phyloP scores from a whole-genome alignment of 2,113 vertebrate genomes.

The Aviceda subcristata region DNA sequence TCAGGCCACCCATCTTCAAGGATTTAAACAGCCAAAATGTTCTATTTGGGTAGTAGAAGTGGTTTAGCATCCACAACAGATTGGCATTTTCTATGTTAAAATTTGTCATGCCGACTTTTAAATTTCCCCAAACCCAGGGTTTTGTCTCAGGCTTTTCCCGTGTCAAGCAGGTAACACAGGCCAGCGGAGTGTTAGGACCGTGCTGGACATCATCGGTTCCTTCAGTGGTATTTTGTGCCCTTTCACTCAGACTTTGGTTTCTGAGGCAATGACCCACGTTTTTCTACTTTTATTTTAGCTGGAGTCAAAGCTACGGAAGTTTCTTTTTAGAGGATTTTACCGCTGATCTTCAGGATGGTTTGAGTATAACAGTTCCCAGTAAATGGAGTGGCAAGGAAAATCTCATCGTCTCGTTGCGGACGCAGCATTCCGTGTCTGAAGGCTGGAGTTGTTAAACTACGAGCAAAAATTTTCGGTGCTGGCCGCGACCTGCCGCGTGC shows the following conservation, averaged over 20 bases:
- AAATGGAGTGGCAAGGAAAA: not conserved
- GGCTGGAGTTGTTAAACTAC: not conserved
- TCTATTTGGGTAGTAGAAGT: not conserved
- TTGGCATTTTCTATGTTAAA: not conserved
- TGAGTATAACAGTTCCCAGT: not conserved
- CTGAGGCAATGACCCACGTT: rapidly evolving
- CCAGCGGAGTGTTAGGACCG: not conserved
- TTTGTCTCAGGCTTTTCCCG: not conserved
- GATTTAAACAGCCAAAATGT: not conserved
- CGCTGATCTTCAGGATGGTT: not conserved
- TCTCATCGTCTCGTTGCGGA: not conserved
- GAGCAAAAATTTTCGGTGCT: not conserved
- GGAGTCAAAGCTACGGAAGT: not conserved
- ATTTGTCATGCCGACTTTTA: not conserved
- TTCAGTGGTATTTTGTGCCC: not conserved
- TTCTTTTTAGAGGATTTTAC: not conserved
- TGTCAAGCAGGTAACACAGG: not conserved
- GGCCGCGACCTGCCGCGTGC: not conserved
- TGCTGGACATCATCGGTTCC: not conserved
- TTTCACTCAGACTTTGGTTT: not conserved
- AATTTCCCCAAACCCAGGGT: not conserved
- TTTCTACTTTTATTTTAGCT: not conserved
- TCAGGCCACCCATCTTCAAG: not conserved
- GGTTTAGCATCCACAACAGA: not conserved
- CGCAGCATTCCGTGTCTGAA: rapidly evolving